These are phyloP conservation scores for Gobio gobio DNA, from an alignment of 2,113 vertebrate genomes.

Conservation along the genomic window DNA sequence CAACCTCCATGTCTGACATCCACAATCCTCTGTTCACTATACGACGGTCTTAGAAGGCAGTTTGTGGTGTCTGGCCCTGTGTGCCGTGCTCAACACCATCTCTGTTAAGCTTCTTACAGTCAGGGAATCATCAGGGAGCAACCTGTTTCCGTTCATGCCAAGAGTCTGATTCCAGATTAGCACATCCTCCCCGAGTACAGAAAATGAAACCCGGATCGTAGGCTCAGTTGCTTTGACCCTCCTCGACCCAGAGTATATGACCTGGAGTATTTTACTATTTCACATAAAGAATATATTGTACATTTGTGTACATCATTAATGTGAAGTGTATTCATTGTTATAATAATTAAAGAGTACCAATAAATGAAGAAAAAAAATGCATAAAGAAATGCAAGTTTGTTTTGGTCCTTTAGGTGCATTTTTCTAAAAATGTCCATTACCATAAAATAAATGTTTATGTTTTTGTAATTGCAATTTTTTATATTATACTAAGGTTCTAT, in stretches of 20 bases:
- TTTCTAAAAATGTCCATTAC: too few relatives aligned
- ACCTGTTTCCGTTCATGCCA: slow-evolving; percentile 8
- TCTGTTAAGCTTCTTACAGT: slow-evolving; percentile 37
- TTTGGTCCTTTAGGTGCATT: too few relatives aligned
- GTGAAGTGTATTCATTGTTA: too few relatives aligned
- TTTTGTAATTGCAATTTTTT: too few relatives aligned
- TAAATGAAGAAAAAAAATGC: too few relatives aligned
- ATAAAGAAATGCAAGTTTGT: too few relatives aligned
- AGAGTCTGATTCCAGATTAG: slow-evolving; percentile 22
- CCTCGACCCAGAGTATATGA: not conserved
- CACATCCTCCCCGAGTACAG: not conserved
- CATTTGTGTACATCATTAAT: too few relatives aligned
- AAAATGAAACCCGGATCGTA: not conserved
- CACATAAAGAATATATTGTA: not conserved
- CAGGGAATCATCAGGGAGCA: slow-evolving; percentile 16
- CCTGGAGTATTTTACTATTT: not conserved
- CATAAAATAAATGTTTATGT: too few relatives aligned
- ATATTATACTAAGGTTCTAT: too few relatives aligned
- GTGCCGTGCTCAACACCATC: not conserved
- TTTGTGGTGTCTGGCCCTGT: not conserved
- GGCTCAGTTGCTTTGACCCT: not conserved
- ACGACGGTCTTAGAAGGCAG: not conserved
- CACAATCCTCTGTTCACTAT: slow-evolving; percentile 2
- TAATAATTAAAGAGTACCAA: too few relatives aligned
- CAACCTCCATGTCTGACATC: not conserved